Percentiles rank a stretch among this genome's conserved stretches.
Evolutionary conservation across 2,888 invertebrate genomes (phyloP).

Genomic region (Stramonita haemastoma): DNA sequence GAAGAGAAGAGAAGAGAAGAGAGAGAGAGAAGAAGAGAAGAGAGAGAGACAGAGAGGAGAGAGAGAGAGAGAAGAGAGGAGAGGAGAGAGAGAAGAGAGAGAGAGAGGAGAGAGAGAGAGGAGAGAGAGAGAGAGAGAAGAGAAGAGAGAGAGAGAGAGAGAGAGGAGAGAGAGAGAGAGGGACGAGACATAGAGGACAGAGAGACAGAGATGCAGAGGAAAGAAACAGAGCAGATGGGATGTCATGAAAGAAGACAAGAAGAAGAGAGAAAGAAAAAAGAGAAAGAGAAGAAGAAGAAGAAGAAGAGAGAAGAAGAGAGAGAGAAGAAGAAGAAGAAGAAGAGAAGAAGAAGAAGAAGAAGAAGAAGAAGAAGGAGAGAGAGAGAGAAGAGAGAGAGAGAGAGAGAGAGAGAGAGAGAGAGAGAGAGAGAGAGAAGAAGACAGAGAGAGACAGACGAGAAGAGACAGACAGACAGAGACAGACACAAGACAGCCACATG

Average conservation of each 20-base stretch:
- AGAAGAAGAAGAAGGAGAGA: neutral
- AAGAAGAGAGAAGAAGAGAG: no score
- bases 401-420: conserved; percentile 29
- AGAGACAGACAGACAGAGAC: no score
- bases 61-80: neutral
- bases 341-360: neutral
- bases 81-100: no score
- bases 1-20: neutral
- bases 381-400: conserved; percentile 36
- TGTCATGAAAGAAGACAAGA: neutral
- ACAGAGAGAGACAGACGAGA: no score
- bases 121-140: neutral
- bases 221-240: neutral
- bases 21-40: neutral
- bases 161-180: neutral
- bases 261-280: neutral
- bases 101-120: neutral
- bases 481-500: no score
- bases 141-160: neutral
- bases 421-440: neutral
- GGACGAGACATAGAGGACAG: neutral
- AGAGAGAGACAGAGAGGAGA: neutral
- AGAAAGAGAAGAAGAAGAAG: neutral
- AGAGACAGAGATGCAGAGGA: neutral
- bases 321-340: no score